Conservation (phyloP, 2,888 invertebrate genomes). For the Muschampia plurimacula region DNA sequence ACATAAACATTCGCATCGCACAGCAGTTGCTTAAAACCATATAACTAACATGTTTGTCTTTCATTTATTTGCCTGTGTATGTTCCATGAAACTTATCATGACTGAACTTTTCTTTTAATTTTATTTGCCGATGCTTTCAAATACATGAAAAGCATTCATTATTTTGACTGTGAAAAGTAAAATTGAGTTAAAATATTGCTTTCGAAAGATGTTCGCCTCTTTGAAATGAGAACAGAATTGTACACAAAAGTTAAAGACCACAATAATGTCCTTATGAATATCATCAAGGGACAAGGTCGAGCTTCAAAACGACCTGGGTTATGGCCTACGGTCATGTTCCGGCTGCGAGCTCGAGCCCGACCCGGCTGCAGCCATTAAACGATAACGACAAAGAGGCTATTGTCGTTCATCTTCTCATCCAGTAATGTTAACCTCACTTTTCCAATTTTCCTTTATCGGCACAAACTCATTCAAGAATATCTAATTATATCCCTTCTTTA, state of each 20-base stretch:
- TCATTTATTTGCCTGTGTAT: slow-evolving; percentile 27
- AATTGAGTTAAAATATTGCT: slow-evolving; percentile 8
- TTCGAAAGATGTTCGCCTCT: slow-evolving; percentile 17
- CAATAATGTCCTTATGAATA: slow-evolving; percentile 66
- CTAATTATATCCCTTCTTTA: slow-evolving; percentile 54
- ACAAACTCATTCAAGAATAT: slow-evolving; percentile 47
- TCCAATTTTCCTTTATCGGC: slow-evolving; percentile 60
- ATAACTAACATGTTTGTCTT: slow-evolving; percentile 27
- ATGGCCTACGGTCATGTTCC: slow-evolving; percentile 60
- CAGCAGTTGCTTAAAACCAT: slow-evolving; percentile 24
- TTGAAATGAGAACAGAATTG: slow-evolving; percentile 21
- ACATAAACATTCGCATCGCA: slow-evolving; percentile 30
- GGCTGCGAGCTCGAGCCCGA: slow-evolving; percentile 48
- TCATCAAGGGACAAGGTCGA: slow-evolving; percentile 63
- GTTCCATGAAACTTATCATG: slow-evolving; percentile 17
- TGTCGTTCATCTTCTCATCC: slow-evolving; percentile 65
- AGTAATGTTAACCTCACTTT: slow-evolving; percentile 58
- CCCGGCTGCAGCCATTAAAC: slow-evolving; percentile 61
- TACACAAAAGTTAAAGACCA: slow-evolving; percentile 53
- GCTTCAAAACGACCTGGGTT: slow-evolving; percentile 66
- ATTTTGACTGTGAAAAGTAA: not conserved
- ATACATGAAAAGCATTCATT: slow-evolving; percentile 11
- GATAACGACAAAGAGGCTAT: slow-evolving; percentile 62
- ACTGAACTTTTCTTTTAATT: slow-evolving; percentile 31
- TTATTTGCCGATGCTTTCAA: slow-evolving; percentile 24